A percentile compares a stretch with the other conserved stretches of the same genome.
phyloP scores from a whole-genome alignment of 2,797 vertebrate species.

The Myioborus melanocephalus region DNA sequence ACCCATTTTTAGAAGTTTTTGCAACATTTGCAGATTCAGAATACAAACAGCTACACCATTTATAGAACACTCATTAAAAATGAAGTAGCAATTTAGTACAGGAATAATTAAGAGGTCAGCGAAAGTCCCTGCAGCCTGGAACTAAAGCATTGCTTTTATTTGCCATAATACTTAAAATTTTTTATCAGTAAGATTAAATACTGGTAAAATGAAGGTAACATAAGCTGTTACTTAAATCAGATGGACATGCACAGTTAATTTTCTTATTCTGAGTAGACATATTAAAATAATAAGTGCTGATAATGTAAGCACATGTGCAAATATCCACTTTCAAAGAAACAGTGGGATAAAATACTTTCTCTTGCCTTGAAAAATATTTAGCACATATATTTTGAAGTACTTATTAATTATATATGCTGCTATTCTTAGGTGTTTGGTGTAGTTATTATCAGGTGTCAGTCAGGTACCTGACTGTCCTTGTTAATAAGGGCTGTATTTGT shows the following conservation, averaged over 20 bases:
- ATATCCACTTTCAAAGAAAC: not conserved
- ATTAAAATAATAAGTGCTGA: not conserved
- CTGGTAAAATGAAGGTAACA: not conserved
- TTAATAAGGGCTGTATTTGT: not conserved
- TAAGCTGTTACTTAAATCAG: not conserved
- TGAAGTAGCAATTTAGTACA: not conserved
- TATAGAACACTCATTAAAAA: slow-evolving; percentile 46
- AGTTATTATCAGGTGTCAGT: not conserved
- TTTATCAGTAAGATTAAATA: not conserved
- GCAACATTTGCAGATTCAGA: slow-evolving; percentile 16
- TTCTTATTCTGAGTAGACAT: not conserved
- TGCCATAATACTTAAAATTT: not conserved
- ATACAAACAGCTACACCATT: not conserved
- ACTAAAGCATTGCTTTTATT: not conserved
- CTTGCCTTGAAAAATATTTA: not conserved
- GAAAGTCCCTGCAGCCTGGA: not conserved
- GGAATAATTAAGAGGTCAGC: not conserved
- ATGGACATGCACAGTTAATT: not conserved
- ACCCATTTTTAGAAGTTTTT: slow-evolving; percentile 30
- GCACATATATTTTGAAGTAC: not conserved
- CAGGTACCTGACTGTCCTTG: not conserved
- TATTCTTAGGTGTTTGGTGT: not conserved
- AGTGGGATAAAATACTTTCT: not conserved
- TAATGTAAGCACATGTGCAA: not conserved
- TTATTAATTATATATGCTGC: not conserved